Conservation (phyloP, 2,113 vertebrate genomes). For the Furnarius figulus region DNA sequence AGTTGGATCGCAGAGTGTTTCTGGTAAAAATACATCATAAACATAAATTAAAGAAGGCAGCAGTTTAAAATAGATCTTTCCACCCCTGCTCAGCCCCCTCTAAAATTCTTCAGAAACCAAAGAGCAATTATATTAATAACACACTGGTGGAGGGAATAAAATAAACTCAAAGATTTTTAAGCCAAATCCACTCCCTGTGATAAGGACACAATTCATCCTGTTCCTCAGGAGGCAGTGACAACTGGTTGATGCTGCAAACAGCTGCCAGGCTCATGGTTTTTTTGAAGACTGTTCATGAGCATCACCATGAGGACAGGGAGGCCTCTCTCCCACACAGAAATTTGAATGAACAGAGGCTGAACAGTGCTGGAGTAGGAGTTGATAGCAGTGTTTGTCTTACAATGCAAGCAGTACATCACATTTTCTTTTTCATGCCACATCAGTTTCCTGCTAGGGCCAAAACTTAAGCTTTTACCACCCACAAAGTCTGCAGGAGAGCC, state of each 20-base stretch:
- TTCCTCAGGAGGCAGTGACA: neutral
- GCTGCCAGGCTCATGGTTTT: neutral
- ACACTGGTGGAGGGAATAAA: neutral
- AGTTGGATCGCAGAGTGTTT: neutral
- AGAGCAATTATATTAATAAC: neutral
- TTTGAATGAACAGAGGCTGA: neutral
- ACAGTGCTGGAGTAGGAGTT: neutral
- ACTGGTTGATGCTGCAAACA: fast-evolving
- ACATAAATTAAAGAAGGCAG: neutral
- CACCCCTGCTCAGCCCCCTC: neutral
- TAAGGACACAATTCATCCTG: neutral
- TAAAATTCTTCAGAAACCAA: neutral
- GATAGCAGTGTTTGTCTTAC: neutral
- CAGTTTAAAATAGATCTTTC: slow-evolving; percentile 26
- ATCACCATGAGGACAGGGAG: neutral
- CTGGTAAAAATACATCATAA: neutral
- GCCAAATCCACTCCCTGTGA: neutral
- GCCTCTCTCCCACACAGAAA: neutral
- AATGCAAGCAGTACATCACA: neutral
- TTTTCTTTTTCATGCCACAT: neutral
- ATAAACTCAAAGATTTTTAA: neutral
- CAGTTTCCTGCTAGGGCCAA: neutral
- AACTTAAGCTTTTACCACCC: neutral
- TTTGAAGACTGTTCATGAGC: fast-evolving
- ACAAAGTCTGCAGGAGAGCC: neutral